Base-by-base conservation (phyloP, 2,888 invertebrate species). In the Emmelina monodactyla region DNA sequence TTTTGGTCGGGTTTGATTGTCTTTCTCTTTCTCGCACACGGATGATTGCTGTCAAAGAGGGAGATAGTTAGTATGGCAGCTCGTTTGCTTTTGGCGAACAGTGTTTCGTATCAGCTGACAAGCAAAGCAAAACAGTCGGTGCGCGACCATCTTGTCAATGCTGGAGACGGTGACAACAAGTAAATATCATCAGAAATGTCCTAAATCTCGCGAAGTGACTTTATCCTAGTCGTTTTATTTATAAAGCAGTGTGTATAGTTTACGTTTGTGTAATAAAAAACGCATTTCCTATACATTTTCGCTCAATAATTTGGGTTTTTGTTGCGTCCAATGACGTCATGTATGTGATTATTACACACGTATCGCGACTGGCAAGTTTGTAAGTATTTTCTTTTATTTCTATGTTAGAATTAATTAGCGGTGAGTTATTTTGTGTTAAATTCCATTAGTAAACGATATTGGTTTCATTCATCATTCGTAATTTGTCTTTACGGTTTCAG, bases 71-170 rank as follows among this genome's bases (percentile, higher is more conserved):
- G 25, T 11, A n/a, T 4, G 25, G 9, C 11, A 25, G 9, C 11
- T 25, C 11, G 4, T 9, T 7, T 11, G 9, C 25, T 25, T 10
- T 9, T 25, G 11, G 25, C 11, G 51, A 70, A 63, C 69, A 63
- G 65, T 56, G 49, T 62, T 65, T 71, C 70, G 72, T 81, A 81
- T 81, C 81, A 81, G 81, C 81, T 81, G 81, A 81, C 81, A 80
- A 76, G 67, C 81, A 81, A 81, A 81, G 80, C 81, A 81, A 80
- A 81, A 81, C 81, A 81, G 80, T 80, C 78, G 79, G 81, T 79
- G 72, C 75, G 79, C 81, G 72, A 81, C 80, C 81, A 80, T 81
- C 80, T 81, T 81, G 81, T 81, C 81, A 81, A 79, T 80, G 73
- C 75, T 73, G 59, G 65, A 78, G 68, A 68, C 73, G 66, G 72